Evolutionary conservation across 2,113 vertebrate genomes (phyloP).

Genomic region (Numida meleagris): DNA sequence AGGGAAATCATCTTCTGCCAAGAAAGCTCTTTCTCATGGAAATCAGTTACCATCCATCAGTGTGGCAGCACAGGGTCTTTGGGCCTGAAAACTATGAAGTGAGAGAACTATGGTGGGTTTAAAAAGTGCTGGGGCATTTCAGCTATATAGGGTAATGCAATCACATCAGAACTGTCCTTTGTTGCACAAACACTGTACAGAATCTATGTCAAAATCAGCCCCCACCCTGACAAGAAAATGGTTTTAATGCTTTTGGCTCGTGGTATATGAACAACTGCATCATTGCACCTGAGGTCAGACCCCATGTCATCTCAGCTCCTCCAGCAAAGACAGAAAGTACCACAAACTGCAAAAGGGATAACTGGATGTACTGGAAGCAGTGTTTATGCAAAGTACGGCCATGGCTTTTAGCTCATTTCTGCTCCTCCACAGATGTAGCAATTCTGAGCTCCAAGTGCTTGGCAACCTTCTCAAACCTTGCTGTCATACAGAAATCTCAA

Average conservation of each 20-base stretch:
- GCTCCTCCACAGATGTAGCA: background rate
- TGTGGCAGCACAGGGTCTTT: background rate
- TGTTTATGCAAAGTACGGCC: background rate
- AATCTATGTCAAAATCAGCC: background rate
- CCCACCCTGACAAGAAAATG: background rate
- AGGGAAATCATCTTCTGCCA: background rate
- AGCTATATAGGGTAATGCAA: background rate
- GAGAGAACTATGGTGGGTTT: background rate
- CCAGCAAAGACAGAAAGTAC: background rate
- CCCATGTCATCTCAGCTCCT: background rate
- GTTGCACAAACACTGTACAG: background rate
- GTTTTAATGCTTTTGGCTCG: background rate
- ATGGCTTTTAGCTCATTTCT: background rate
- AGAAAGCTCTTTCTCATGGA: background rate
- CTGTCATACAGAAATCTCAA: background rate
- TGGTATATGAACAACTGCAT: background rate
- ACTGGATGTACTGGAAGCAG: background rate
- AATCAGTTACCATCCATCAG: background rate
- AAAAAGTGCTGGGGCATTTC: background rate
- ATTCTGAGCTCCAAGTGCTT: background rate
- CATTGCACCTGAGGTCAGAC: background rate
- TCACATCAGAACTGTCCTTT: background rate
- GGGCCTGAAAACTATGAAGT: background rate
- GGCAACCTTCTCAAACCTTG: background rate
- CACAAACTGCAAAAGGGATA: background rate